phyloP scores from a whole-genome alignment of 2,888 invertebrate genomes.

The Limnephilus rhombicus region DNA sequence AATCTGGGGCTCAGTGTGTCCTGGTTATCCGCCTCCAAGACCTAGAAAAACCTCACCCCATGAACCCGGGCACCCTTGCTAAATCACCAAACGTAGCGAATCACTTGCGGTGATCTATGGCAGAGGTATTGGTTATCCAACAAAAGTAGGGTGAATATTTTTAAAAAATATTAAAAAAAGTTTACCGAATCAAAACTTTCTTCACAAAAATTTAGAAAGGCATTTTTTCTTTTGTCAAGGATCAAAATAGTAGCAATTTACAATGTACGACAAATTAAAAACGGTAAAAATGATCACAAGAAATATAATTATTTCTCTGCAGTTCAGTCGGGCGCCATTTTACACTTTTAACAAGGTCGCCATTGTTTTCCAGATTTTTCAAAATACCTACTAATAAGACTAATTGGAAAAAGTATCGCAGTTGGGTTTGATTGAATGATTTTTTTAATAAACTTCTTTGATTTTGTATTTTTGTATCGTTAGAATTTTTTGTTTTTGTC shows the following conservation, averaged over 20 bases:
- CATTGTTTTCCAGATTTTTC: neutral
- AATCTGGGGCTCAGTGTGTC: too few species aligned
- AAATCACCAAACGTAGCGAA: too few species aligned
- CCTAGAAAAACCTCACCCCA: too few species aligned
- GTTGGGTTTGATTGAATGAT: neutral
- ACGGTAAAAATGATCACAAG: neutral
- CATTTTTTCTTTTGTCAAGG: neutral
- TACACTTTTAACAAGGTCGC: neutral
- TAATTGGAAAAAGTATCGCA: neutral
- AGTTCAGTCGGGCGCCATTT: neutral
- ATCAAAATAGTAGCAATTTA: neutral
- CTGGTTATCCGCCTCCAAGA: too few species aligned
- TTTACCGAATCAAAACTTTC: neutral
- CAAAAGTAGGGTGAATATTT: too few species aligned
- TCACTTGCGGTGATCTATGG: too few species aligned
- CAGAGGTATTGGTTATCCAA: too few species aligned
- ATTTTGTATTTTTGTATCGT: neutral
- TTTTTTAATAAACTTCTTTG: neutral
- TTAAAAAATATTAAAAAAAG: neutral
- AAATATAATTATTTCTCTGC: neutral
- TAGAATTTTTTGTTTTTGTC: neutral
- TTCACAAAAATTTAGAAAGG: neutral
- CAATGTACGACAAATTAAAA: conserved; percentile 1
- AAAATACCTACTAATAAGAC: neutral
- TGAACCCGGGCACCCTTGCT: too few species aligned